These are phyloP conservation scores for Dynastes hyllus DNA, from an alignment of 2,888 invertebrate genomes.

Conservation along the genomic window DNA sequence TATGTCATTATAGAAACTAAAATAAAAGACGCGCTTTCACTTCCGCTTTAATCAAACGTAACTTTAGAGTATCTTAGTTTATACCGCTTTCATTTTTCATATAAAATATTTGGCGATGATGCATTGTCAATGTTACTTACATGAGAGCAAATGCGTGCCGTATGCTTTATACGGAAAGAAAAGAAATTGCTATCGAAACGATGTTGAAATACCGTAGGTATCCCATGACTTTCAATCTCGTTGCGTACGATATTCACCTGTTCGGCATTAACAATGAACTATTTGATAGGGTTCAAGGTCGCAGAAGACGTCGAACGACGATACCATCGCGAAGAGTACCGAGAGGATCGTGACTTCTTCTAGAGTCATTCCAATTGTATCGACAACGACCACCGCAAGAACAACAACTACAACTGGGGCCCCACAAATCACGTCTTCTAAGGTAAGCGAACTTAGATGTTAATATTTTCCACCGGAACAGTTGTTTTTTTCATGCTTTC, in stretches of 20 bases:
- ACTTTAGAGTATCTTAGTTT: background rate
- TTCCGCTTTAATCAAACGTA: constrained; percentile 18
- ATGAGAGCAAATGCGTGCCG: background rate
- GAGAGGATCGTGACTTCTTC: constrained; percentile 62
- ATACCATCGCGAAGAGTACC: constrained; percentile 59
- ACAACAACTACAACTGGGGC: constrained; percentile 12
- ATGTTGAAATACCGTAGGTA: constrained; percentile 5
- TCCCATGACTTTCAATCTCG: constrained; percentile 23
- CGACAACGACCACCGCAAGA: constrained; percentile 54
- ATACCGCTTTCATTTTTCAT: constrained; percentile 22
- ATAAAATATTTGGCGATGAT: constrained; percentile 1
- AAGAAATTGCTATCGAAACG: constrained; percentile 15
- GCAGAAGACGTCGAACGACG: constrained; percentile 53
- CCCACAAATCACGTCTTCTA: constrained; percentile 19
- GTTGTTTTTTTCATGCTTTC: too few relatives aligned
- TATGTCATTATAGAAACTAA: constrained; percentile 19
- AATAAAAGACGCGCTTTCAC: constrained; percentile 19
- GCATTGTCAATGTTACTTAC: background rate
- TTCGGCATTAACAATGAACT: constrained; percentile 59
- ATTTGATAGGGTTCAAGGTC: constrained; percentile 65
- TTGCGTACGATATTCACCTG: constrained; percentile 31
- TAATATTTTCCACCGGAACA: too few relatives aligned
- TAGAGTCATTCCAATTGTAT: constrained; percentile 49
- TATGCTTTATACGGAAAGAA: background rate
- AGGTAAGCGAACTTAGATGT: constrained; percentile 9